Conservation (phyloP, 2,113 vertebrate species). For the Arvicanthis niloticus region DNA sequence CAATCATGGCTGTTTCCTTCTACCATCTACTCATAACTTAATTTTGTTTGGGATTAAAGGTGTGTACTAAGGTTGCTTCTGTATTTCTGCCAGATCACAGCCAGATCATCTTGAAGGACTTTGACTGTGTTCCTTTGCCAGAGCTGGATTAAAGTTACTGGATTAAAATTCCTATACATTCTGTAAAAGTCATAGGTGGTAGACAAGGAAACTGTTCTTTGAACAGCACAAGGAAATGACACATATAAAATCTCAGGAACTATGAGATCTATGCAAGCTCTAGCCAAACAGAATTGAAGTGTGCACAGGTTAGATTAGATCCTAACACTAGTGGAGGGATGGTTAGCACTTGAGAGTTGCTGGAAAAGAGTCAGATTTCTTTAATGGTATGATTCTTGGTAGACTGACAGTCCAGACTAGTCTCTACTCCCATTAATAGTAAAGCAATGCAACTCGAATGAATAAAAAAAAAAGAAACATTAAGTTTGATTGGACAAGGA, state of each 20-base stretch:
- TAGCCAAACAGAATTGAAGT: not conserved
- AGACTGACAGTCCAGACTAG: not conserved
- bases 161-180: too few species aligned
- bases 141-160: too few species aligned
- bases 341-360: not conserved
- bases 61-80: too few species aligned
- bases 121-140: too few species aligned
- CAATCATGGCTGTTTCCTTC: too few species aligned
- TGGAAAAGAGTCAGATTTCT: not conserved
- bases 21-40: too few species aligned
- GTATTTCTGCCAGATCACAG: too few species aligned
- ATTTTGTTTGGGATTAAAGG: too few species aligned
- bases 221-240: not conserved
- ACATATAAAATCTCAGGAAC: not conserved
- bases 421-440: not conserved
- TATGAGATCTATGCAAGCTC: not conserved
- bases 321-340: not conserved
- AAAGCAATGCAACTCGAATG: not conserved
- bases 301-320: not conserved
- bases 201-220: not conserved
- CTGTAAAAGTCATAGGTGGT: not conserved
- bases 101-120: too few species aligned
- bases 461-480: not conserved
- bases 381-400: not conserved
- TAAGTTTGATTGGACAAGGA: not conserved